Conservation (phyloP, 2,797 vertebrate genomes). For the Helostoma temminkii region DNA sequence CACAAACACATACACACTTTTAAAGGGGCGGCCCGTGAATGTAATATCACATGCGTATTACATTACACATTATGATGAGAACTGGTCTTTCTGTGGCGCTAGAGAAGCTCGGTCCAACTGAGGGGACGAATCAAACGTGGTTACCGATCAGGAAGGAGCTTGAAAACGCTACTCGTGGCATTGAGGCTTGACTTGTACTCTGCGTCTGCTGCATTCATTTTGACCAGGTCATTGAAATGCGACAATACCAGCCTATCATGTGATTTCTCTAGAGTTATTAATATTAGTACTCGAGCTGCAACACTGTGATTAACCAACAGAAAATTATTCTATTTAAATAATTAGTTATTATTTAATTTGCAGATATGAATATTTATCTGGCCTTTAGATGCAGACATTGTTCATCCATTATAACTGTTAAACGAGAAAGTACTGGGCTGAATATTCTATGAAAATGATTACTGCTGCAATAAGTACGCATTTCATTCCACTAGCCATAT, state of each 20-base stretch:
- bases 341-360: neutral
- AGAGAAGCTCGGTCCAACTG: neutral
- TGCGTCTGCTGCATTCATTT: too few relatives aligned
- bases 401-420: too few relatives aligned
- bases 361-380: too few relatives aligned
- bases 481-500: neutral
- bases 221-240: too few relatives aligned
- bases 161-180: neutral
- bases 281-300: neutral
- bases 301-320: neutral
- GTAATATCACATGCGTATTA: neutral
- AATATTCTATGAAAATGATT: too few relatives aligned
- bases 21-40: neutral
- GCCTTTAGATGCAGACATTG: too few relatives aligned
- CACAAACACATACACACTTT: slow-evolving; percentile 1
- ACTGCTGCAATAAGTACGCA: too few relatives aligned
- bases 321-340: neutral
- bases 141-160: neutral
- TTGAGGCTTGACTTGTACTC: neutral
- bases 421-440: too few relatives aligned
- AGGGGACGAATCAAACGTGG: neutral
- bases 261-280: too few relatives aligned
- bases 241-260: too few relatives aligned
- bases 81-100: neutral
- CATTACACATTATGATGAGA: too few relatives aligned